Evolutionary conservation across 2,888 invertebrate genomes (phyloP).

Genomic region (Trissolcus japonicus): DNA sequence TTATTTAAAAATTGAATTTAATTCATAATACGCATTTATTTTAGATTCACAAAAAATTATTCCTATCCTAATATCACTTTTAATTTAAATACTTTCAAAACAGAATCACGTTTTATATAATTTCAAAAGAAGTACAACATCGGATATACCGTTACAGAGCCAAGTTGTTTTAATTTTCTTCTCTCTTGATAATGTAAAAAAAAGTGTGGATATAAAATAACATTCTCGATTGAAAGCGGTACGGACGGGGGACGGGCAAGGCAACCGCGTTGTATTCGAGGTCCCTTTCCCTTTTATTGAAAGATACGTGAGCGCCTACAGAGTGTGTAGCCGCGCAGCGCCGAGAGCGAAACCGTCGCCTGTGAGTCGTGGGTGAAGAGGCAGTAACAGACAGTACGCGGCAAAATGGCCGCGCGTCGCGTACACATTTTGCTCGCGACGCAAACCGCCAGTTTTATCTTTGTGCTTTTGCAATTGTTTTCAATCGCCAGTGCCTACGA

Average conservation of each 20-base stretch:
- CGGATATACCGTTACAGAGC: not conserved
- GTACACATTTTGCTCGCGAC: conserved; percentile 60
- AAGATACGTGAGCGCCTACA: not conserved
- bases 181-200: not conserved
- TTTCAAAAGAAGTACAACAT: too few relatives aligned
- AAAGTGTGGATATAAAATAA: not conserved
- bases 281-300: conserved; percentile 41
- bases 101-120: too few relatives aligned
- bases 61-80: too few relatives aligned
- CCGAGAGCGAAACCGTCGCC: conserved; percentile 9
- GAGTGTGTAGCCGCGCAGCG: not conserved
- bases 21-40: too few relatives aligned
- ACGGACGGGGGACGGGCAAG: not conserved
- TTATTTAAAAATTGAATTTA: too few relatives aligned
- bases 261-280: not conserved
- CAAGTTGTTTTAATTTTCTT: not conserved
- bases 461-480: not conserved
- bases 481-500: conserved; percentile 17
- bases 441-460: conserved; percentile 21
- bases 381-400: conserved; percentile 31
- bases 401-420: conserved; percentile 69
- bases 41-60: too few relatives aligned
- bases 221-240: not conserved
- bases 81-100: too few relatives aligned
- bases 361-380: conserved; percentile 8